phyloP scores from a whole-genome alignment of 1,140 invertebrate genomes.

The Linepithema humile region DNA sequence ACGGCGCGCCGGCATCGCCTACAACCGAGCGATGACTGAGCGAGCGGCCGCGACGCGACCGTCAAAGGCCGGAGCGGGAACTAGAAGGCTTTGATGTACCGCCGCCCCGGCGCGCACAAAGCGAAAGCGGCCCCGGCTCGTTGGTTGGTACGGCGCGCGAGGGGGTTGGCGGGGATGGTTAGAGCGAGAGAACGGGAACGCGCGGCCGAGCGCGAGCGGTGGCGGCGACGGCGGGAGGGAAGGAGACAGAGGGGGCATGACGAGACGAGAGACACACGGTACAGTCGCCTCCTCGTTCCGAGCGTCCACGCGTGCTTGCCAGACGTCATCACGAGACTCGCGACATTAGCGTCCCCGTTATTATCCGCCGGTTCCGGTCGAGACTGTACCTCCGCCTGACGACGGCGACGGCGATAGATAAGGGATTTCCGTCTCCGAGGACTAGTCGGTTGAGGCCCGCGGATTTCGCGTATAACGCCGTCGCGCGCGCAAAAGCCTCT shows the following conservation, averaged over 20 bases:
- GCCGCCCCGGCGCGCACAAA: slow-evolving; percentile 83
- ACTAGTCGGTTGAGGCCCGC: background rate
- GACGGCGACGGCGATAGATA: slow-evolving; percentile 14
- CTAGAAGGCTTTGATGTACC: slow-evolving; percentile 84
- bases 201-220: slow-evolving; percentile 47
- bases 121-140: slow-evolving; percentile 81
- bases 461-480: too few species aligned
- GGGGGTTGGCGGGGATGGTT: slow-evolving; percentile 65
- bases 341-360: background rate
- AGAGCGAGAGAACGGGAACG: slow-evolving; percentile 68
- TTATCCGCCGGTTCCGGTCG: background rate
- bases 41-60: slow-evolving; percentile 80
- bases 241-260: slow-evolving; percentile 34
- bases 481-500: background rate
- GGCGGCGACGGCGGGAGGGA: slow-evolving; percentile 5
- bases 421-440: slow-evolving; percentile 21
- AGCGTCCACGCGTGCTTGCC: slow-evolving; percentile 22
- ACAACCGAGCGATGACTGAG: slow-evolving; percentile 82
- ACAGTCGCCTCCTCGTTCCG: slow-evolving; percentile 45
- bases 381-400: slow-evolving; percentile 17
- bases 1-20: slow-evolving; percentile 77
- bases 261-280: slow-evolving; percentile 55
- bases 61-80: slow-evolving; percentile 83
- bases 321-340: background rate
- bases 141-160: slow-evolving; percentile 77